Base-by-base conservation (phyloP, 2,797 vertebrate genomes). In the Premnoplex brunnescens region DNA sequence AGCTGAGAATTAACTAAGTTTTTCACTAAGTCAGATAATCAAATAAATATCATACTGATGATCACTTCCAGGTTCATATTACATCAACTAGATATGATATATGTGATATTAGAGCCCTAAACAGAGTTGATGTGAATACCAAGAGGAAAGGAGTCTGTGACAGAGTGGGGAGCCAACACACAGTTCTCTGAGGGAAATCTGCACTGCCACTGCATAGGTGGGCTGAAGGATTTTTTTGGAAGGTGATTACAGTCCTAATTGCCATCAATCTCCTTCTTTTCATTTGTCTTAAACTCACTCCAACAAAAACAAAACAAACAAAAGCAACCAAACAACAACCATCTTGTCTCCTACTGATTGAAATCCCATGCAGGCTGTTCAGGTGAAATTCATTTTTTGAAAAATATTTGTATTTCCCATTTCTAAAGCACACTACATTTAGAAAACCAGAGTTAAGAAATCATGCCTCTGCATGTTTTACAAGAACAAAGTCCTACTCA, bases 81-180 rank as follows among this genome's bases (percentile, higher is more conserved):
- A 10, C 36, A 36, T 58, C 22, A 23, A 5, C 51, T 51, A 46
- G 44, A 22, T 46, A 21, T 22, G 21, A 46, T 46, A 46, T 44
- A 44, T 22, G 44, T 44, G 44, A 5, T 44, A 21, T 44, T 10
- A 44, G 39, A 87, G 17, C 24, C 24, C n/a, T 62, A n/a, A 66
- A n/a, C 0, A 34, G 48, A 51, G 22, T 1, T 51, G 52, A 19
- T 18, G 36, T 0, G 0, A 82, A 8, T 13, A 74, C 2, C 44
- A 66, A 39, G 36, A 85, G 28, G 9, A 91, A 21, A 74, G 17
- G 16, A 92, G 14, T 8, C 51, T 5, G 30, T 41, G 77, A 32
- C 26, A 46, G 0, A 5, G 22, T 1, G 10, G 56, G 41, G n/a
- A 3, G 1, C 12, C 17, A 82, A 9, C 28, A 32, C 34, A 27